Evolutionary conservation across 1,140 invertebrate genomes (phyloP).

Genomic region (Drosophila cardini): DNA sequence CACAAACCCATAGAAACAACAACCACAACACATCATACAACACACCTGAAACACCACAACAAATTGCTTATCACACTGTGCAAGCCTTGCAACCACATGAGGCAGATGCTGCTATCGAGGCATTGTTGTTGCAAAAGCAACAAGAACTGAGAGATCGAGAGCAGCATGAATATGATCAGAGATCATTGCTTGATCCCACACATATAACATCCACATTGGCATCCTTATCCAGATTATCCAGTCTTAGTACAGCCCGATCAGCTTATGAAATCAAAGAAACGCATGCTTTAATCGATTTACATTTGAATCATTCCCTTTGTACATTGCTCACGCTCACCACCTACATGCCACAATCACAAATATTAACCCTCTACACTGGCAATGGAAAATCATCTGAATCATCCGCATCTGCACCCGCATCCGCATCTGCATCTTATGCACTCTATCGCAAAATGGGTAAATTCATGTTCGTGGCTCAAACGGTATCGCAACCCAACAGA

Average conservation of each 20-base stretch:
- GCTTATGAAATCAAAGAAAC: constrained; percentile 76
- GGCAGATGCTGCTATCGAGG: constrained; percentile 75
- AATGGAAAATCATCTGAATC: constrained; percentile 21
- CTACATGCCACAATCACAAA: constrained; percentile 79
- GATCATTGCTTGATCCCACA: constrained; percentile 34
- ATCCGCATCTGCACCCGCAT: constrained; percentile 42
- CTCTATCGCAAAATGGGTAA: constrained; percentile 80
- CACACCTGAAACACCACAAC: constrained; percentile 20
- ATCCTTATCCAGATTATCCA: constrained; percentile 28
- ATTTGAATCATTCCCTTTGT: constrained; percentile 80
- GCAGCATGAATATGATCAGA: neutral
- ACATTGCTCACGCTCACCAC: constrained; percentile 81
- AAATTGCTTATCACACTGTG: constrained; percentile 73
- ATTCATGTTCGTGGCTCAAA: constrained; percentile 75
- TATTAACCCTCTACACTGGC: constrained; percentile 76
- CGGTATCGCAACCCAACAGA: constrained; percentile 84
- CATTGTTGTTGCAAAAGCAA: constrained; percentile 70
- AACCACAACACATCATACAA: constrained; percentile 18
- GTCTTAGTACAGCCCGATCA: constrained; percentile 18
- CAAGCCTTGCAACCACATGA: constrained; percentile 72
- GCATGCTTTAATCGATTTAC: constrained; percentile 80
- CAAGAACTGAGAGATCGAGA: constrained; percentile 43
- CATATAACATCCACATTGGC: constrained; percentile 44
- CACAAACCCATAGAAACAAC: constrained; percentile 33
- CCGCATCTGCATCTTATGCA: constrained; percentile 52